Evolutionary conservation across 2,113 vertebrate species (phyloP), one percentile per base, ranked within the genome.

Genomic region (Callipepla californica): DNA sequence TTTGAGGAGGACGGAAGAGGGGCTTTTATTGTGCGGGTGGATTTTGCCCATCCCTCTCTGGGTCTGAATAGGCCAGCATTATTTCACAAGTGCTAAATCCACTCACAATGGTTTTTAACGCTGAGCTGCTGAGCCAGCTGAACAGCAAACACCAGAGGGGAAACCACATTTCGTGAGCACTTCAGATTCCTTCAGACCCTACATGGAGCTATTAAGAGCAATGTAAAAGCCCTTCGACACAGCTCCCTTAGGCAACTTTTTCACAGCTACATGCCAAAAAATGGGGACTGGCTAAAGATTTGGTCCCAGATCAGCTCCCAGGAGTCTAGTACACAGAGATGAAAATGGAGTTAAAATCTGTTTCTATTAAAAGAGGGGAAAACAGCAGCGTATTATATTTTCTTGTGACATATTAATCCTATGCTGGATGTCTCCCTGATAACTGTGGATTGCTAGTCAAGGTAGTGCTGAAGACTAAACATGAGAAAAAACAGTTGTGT

Each of bases 131-230:
- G 87, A 96, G 93, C 95, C 92, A 95, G 96, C 93, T 92, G 95
- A 95, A 96, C 95, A 96, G 94, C 92, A 95, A 94, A 96, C 94
- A 96, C 87, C 95, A 95, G 94, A 94, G 80, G 95, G 87, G 77
- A 95, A 96, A 94, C 90, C 93, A 86, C 95, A 95, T 95, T 96
- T 95, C 0, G 62, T 73, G 95, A 96, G 73, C 66, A 38, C 73
- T 94, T 94, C 80, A 62, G 93, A 96, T 96, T 92, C 93, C 95
- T 96, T 84, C 92, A 88, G 73, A 85, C 82, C 61, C 40, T 81
- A 92, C 2, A 6, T 84, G 93, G 42, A 93, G 69, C 90, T 90
- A 76, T 84, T 68, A 81, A 36, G 83, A 78, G 80, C 73, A 92
- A 69, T 88, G 87, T n/a, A 89, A 94, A 91, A 92, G 73, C 82